Conservation (phyloP, 2,113 vertebrate species). For the Rostratula benghalensis region DNA sequence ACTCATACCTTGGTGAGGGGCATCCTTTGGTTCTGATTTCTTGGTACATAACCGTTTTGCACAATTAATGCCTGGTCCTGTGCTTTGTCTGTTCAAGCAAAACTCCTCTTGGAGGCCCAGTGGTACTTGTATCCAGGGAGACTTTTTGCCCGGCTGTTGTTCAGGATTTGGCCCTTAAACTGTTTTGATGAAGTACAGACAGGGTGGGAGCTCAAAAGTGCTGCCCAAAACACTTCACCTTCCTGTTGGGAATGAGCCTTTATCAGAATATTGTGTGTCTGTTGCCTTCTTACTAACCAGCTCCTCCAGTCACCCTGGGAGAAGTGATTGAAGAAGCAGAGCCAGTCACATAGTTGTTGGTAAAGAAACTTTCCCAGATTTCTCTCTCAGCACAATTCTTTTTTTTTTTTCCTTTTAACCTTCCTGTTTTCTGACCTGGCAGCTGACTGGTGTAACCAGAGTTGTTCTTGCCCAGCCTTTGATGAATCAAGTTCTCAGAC, state of each 20-base stretch:
- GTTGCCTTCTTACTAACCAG: neutral
- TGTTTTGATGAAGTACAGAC: neutral
- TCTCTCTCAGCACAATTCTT: neutral
- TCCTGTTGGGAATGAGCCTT: neutral
- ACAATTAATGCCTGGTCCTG: neutral
- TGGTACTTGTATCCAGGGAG: neutral
- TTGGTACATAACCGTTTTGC: neutral
- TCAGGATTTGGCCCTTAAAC: neutral
- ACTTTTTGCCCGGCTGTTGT: neutral
- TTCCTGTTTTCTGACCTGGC: neutral
- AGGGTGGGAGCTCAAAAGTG: neutral
- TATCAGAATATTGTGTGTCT: neutral
- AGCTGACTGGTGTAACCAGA: neutral
- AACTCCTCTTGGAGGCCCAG: neutral
- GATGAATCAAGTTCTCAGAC: conserved; percentile 67
- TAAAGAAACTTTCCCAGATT: neutral
- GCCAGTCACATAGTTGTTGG: neutral
- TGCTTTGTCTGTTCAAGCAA: neutral
- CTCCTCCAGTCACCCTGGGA: neutral
- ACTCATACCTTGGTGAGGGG: neutral
- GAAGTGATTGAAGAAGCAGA: neutral
- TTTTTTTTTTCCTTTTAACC: neutral
- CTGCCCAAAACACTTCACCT: neutral
- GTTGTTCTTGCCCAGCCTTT: neutral
- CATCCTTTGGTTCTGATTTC: neutral